Evolutionary conservation across 1,140 invertebrate species (phyloP).

Genomic region (Steinernema feltiae): DNA sequence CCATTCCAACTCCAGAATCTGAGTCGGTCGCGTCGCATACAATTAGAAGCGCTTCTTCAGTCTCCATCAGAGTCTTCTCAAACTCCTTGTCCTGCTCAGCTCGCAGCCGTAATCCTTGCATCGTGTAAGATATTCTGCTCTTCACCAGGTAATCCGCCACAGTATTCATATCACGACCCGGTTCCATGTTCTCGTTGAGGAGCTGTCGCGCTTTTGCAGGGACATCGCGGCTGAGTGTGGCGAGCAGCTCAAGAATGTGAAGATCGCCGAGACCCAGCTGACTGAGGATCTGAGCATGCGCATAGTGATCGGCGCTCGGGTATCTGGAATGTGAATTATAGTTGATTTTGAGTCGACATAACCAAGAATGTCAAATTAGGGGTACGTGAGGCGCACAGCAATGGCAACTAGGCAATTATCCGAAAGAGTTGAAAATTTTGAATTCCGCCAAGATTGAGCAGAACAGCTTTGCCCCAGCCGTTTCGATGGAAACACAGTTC

Average conservation of each 20-base stretch:
- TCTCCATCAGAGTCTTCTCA: constrained; percentile 47
- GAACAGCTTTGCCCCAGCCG: too few species aligned
- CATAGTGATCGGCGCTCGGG: constrained; percentile 52
- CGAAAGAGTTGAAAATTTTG: too few species aligned
- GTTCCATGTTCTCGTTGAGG: constrained; percentile 53
- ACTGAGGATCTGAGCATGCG: constrained; percentile 49
- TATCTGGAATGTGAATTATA: constrained; percentile 46
- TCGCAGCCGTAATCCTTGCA: constrained; percentile 46
- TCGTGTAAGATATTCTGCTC: constrained; percentile 49
- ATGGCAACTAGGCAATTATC: too few species aligned
- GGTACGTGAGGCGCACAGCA: too few species aligned
- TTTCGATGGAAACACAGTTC: too few species aligned
- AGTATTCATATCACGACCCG: constrained; percentile 46
- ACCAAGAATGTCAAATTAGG: too few species aligned
- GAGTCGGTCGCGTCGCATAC: constrained; percentile 49
- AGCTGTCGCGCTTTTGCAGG: constrained; percentile 42
- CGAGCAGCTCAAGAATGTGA: constrained; percentile 51
- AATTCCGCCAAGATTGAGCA: too few species aligned
- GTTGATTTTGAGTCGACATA: too few species aligned
- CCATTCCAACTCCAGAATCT: constrained; percentile 55
- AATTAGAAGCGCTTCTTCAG: constrained; percentile 48
- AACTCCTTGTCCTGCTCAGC: constrained; percentile 56
- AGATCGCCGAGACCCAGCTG: constrained; percentile 41
- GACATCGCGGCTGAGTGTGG: constrained; percentile 45
- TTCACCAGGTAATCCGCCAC: constrained; percentile 42